These are phyloP conservation scores for Dasypogon diadema DNA, from an alignment of 2,888 invertebrate genomes.

Conservation along the genomic window DNA sequence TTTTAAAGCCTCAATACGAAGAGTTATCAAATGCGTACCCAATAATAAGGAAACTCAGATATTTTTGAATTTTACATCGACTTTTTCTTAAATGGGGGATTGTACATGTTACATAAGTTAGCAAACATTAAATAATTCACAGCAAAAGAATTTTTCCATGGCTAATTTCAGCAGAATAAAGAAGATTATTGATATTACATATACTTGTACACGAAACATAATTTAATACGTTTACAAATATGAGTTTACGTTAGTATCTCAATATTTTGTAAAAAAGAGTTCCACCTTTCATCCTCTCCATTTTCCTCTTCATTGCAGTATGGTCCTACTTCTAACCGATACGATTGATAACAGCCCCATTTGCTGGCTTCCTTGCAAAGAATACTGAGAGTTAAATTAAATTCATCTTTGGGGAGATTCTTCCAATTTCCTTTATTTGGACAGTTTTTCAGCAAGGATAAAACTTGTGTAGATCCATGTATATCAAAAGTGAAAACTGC, in stretches of 20 bases:
- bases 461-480: conserved; percentile 58
- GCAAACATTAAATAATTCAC: too few species aligned
- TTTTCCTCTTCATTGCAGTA: not conserved
- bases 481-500: conserved; percentile 60
- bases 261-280: not conserved
- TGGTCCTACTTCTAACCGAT: conserved; percentile 61
- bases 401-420: conserved; percentile 59
- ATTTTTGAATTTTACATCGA: too few species aligned
- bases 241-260: conserved; percentile 1
- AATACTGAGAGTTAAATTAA: conserved; percentile 60
- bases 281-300: too few species aligned
- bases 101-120: too few species aligned
- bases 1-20: too few species aligned
- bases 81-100: too few species aligned
- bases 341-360: conserved; percentile 61
- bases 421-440: conserved; percentile 55
- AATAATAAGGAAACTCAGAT: too few species aligned
- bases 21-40: too few species aligned
- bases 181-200: conserved; percentile 2
- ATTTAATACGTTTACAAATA: not conserved
- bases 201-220: not conserved
- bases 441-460: conserved; percentile 57
- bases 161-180: too few species aligned
- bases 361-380: conserved; percentile 60
- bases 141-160: too few species aligned